phyloP scores from a whole-genome alignment of 1,140 invertebrate species.

The Euura saliciscinereae region DNA sequence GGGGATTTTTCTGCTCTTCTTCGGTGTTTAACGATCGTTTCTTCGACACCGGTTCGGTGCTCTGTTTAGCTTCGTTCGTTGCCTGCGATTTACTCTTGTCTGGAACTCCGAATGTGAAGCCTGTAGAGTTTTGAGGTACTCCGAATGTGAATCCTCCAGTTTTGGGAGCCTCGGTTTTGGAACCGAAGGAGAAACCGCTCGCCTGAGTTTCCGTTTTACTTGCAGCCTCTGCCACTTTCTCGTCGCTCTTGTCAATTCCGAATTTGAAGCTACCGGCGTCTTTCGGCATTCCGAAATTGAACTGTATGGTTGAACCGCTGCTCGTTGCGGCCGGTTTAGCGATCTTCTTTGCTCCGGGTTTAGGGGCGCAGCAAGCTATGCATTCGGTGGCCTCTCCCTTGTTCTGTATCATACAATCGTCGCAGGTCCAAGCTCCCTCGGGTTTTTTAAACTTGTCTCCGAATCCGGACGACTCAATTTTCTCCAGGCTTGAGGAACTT shows the following conservation, averaged over 20 bases:
- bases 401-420: slow-evolving; percentile 67
- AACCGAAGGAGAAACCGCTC: slow-evolving; percentile 40
- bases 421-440: slow-evolving; percentile 65
- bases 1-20: slow-evolving; percentile 9
- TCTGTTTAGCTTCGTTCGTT: slow-evolving; percentile 14
- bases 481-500: slow-evolving; percentile 66
- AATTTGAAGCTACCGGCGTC: slow-evolving; percentile 50
- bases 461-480: slow-evolving; percentile 60
- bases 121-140: slow-evolving; percentile 33
- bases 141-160: slow-evolving; percentile 47
- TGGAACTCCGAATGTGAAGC: slow-evolving; percentile 47
- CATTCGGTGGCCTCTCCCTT: slow-evolving; percentile 61
- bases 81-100: slow-evolving; percentile 19
- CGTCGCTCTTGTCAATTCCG: slow-evolving; percentile 52
- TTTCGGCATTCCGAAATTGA: slow-evolving; percentile 42
- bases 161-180: slow-evolving; percentile 19
- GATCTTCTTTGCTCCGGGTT: slow-evolving; percentile 49
- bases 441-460: slow-evolving; percentile 58
- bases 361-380: slow-evolving; percentile 60
- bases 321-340: slow-evolving; percentile 29
- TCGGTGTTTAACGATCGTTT: slow-evolving; percentile 16
- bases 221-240: slow-evolving; percentile 22
- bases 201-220: slow-evolving; percentile 20
- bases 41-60: slow-evolving; percentile 23
- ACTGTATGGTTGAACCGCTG: slow-evolving; percentile 37